Evolutionary conservation across 2,888 invertebrate genomes (phyloP).

Genomic region (Cremastobaeus sp.): DNA sequence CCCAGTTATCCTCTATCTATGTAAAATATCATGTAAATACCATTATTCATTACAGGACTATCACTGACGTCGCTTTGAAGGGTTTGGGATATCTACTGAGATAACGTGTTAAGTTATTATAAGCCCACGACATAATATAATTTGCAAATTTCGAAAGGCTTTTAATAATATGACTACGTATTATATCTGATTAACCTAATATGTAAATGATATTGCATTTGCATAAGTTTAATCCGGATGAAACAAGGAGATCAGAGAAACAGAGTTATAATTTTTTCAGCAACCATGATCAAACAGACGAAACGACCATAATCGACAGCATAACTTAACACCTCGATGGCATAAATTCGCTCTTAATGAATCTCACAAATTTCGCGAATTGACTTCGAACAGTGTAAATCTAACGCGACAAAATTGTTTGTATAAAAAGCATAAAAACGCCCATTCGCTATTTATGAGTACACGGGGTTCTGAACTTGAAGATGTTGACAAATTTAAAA

Average conservation of each 20-base stretch:
- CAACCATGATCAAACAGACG: constrained; percentile 28
- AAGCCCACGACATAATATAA: constrained; percentile 41
- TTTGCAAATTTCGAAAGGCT: constrained; percentile 48
- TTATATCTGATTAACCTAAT: constrained; percentile 54
- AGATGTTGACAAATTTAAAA: too few relatives aligned
- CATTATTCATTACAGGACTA: constrained; percentile 38
- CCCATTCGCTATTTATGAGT: too few relatives aligned
- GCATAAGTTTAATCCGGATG: constrained; percentile 47
- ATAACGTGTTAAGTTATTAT: constrained; percentile 49
- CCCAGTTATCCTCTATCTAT: constrained; percentile 21
- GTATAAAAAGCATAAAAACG: too few relatives aligned
- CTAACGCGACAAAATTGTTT: too few relatives aligned
- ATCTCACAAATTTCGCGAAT: too few relatives aligned
- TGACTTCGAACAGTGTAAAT: too few relatives aligned
- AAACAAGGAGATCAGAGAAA: constrained; percentile 41
- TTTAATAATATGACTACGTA: constrained; percentile 46
- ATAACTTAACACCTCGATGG: not conserved
- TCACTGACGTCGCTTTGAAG: constrained; percentile 45
- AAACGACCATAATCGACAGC: constrained; percentile 23
- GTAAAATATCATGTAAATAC: constrained; percentile 43
- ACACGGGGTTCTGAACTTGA: too few relatives aligned
- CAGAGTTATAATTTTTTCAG: constrained; percentile 24
- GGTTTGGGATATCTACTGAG: constrained; percentile 29
- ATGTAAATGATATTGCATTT: constrained; percentile 49
- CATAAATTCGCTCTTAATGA: too few relatives aligned